A percentile compares a stretch with the other conserved stretches of the same genome.
Evolutionary conservation across 53 echinoderm and acorn worm species (phyloP).

Genomic region (Astropecten irregularis): DNA sequence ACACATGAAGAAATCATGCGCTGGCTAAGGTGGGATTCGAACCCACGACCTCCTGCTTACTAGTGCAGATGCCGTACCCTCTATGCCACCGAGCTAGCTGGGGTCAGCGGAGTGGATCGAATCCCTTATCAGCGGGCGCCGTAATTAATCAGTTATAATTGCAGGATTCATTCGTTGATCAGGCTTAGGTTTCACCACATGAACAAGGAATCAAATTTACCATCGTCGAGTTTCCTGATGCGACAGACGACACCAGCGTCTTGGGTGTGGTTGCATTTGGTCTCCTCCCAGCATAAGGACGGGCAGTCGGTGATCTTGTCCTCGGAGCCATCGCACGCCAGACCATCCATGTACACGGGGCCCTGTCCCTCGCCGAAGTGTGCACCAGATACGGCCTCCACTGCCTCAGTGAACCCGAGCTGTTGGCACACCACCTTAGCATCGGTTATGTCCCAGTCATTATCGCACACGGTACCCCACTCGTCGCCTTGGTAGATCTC

Average conservation of each 20-base stretch:
- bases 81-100: too few species aligned
- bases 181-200: too few species aligned
- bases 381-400: constrained; percentile 7
- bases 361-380: background rate
- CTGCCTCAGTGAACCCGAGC: constrained; percentile 16
- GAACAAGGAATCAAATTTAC: too few species aligned
- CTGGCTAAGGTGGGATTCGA: too few species aligned
- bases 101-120: too few species aligned
- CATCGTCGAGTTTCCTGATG: too few species aligned
- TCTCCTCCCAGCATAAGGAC: background rate
- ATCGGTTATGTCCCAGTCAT: constrained; percentile 27
- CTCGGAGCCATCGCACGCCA: constrained; percentile 9
- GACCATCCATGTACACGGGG: background rate
- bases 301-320: background rate
- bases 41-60: too few species aligned
- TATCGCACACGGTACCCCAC: constrained; percentile 30
- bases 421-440: constrained; percentile 34
- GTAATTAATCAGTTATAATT: too few species aligned
- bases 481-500: background rate
- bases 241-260: constrained; percentile 46
- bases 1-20: too few species aligned
- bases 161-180: too few species aligned
- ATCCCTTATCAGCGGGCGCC: too few species aligned
- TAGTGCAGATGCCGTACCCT: too few species aligned
- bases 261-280: constrained; percentile 23